phyloP scores from a whole-genome alignment of 2,797 vertebrate genomes.

The Brachyrhaphis roseni region DNA sequence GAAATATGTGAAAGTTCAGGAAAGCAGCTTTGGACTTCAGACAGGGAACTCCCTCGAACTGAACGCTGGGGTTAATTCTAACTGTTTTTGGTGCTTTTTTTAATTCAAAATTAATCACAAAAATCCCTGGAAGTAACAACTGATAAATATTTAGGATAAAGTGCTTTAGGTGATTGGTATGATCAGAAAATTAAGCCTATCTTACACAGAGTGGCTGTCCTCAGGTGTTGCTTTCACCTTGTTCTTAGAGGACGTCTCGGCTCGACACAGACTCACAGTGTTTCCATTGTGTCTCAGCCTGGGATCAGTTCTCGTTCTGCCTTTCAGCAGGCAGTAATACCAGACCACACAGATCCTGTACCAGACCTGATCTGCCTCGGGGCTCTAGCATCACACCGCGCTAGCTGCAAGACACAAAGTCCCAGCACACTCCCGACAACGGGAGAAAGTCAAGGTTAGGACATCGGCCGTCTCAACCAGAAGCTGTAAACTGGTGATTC shows the following conservation, averaged over 20 bases:
- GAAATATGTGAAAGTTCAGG: background rate
- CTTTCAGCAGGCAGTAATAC: constrained; percentile 63
- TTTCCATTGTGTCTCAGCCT: constrained; percentile 35
- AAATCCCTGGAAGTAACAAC: background rate
- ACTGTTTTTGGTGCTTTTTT: background rate
- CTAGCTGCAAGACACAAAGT: background rate
- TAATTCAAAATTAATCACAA: background rate
- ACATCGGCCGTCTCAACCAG: background rate
- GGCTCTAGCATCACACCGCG: background rate
- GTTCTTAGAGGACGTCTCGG: constrained; percentile 50
- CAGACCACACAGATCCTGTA: background rate
- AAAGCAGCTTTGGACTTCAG: background rate
- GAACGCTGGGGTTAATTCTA: background rate
- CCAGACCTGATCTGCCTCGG: background rate
- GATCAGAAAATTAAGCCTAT: background rate
- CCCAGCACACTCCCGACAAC: background rate
- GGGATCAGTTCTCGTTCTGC: constrained; percentile 1
- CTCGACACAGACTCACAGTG: constrained; percentile 17
- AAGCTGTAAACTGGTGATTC: background rate
- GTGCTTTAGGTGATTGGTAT: background rate
- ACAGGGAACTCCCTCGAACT: background rate
- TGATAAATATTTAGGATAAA: background rate
- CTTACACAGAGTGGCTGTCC: background rate
- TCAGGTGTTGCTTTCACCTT: constrained; percentile 45
- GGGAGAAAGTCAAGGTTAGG: constrained; percentile 14